Evolutionary conservation across 2,888 invertebrate species (phyloP).

Genomic region (Tuberolachnus salignus): DNA sequence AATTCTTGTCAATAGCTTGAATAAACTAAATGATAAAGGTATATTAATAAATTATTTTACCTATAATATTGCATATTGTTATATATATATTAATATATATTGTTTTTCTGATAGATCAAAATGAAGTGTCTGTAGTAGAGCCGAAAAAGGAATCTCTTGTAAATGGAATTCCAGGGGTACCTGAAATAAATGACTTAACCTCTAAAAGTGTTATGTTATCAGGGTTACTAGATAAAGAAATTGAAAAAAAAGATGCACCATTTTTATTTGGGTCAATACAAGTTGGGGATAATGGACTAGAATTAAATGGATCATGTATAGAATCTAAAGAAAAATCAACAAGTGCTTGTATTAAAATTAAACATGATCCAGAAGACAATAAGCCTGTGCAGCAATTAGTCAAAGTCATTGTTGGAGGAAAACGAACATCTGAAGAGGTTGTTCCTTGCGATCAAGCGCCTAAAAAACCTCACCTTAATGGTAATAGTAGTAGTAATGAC

Average conservation of each 20-base stretch:
- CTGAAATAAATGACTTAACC: slow-evolving; percentile 57
- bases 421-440: slow-evolving; percentile 57
- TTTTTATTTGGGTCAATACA: slow-evolving; percentile 68
- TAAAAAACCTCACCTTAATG: slow-evolving; percentile 60
- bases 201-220: slow-evolving; percentile 76
- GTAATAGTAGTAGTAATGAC: slow-evolving; percentile 58
- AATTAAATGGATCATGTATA: slow-evolving; percentile 62
- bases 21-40: slow-evolving; percentile 47
- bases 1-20: slow-evolving; percentile 29
- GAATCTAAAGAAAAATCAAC: slow-evolving; percentile 29
- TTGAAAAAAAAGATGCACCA: slow-evolving; percentile 67
- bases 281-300: slow-evolving; percentile 68
- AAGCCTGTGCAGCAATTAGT: slow-evolving; percentile 28
- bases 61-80: not conserved
- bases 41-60: not conserved
- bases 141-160: slow-evolving; percentile 34
- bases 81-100: not conserved
- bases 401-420: slow-evolving; percentile 55
- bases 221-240: slow-evolving; percentile 80
- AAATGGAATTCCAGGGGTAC: slow-evolving; percentile 41
- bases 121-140: slow-evolving; percentile 1
- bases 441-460: slow-evolving; percentile 56
- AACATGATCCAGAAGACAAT: slow-evolving; percentile 33
- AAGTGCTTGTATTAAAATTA: slow-evolving; percentile 16
- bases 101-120: slow-evolving; percentile 40